Evolutionary conservation across 2,888 invertebrate genomes (phyloP).

Genomic region (Amphimallon solstitiale): DNA sequence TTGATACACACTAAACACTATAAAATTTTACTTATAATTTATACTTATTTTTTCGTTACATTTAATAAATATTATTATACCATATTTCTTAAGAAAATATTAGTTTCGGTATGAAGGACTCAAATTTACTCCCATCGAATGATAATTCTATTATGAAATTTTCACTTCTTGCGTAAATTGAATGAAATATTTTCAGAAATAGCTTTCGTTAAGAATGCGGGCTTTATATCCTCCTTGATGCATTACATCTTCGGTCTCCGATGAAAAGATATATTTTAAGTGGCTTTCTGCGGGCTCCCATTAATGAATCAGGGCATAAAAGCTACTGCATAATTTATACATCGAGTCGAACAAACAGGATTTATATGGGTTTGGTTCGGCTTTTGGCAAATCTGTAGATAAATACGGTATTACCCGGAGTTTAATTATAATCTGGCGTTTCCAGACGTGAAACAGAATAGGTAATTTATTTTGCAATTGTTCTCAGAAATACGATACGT

Average conservation of each 20-base stretch:
- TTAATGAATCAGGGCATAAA: constrained; percentile 41
- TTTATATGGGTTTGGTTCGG: constrained; percentile 44
- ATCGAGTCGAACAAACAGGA: constrained; percentile 41
- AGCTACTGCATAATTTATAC: constrained; percentile 46
- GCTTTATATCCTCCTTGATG: neutral
- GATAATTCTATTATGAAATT: no score
- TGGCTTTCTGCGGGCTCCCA: constrained; percentile 34
- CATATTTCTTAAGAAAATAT: no score
- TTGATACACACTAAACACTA: no score
- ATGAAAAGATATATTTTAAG: constrained; percentile 32
- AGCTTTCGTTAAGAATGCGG: constrained; percentile 2
- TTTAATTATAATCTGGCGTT: constrained; percentile 45
- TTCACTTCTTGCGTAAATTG: no score
- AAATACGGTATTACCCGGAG: constrained; percentile 43
- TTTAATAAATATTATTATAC: no score
- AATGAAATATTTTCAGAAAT: no score
- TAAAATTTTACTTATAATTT: no score
- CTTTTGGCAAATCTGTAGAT: constrained; percentile 45
- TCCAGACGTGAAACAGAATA: constrained; percentile 35
- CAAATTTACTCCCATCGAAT: no score
- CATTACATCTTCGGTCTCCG: constrained; percentile 14
- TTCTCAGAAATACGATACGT: constrained; percentile 35
- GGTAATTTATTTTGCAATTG: constrained; percentile 38
- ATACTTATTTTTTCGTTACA: no score
- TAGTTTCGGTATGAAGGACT: no score